These are phyloP conservation scores for Sapayoa aenigma DNA, from an alignment of 2,113 vertebrate species.

Conservation along the genomic window DNA sequence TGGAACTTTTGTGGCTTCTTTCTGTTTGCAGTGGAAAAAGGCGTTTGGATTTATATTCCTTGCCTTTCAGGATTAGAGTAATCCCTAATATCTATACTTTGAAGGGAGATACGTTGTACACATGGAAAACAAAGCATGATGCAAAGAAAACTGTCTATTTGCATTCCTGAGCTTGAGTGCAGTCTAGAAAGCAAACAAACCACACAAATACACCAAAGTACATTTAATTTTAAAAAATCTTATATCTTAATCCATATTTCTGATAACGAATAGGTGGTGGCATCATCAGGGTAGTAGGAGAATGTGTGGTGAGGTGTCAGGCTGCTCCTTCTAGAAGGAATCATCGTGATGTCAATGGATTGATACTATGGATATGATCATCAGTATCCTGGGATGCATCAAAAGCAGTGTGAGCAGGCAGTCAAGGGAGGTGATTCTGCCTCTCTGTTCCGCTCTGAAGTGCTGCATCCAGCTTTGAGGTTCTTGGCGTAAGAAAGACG, in stretches of 20 bases:
- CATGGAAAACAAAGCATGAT: background rate
- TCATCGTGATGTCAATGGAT: background rate
- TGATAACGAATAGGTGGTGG: background rate
- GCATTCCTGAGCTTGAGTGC: background rate
- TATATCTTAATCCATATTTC: background rate
- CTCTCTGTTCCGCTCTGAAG: background rate
- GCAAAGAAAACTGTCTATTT: background rate
- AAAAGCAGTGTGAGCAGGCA: accelerated
- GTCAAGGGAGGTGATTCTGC: accelerated
- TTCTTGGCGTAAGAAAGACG: background rate
- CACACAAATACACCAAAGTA: background rate
- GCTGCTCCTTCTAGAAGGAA: background rate
- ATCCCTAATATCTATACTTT: background rate
- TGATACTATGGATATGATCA: background rate
- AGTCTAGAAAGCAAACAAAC: background rate
- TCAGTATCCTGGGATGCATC: background rate
- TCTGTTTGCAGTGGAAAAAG: background rate
- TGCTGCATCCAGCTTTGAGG: background rate
- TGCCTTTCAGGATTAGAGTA: background rate
- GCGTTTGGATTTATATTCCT: background rate
- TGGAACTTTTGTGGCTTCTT: background rate
- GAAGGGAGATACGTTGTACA: background rate
- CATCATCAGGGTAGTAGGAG: background rate
- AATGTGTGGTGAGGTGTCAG: background rate
- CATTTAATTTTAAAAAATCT: background rate